Base-by-base conservation (phyloP, 2,113 vertebrate species). In the Suricata suricatta region DNA sequence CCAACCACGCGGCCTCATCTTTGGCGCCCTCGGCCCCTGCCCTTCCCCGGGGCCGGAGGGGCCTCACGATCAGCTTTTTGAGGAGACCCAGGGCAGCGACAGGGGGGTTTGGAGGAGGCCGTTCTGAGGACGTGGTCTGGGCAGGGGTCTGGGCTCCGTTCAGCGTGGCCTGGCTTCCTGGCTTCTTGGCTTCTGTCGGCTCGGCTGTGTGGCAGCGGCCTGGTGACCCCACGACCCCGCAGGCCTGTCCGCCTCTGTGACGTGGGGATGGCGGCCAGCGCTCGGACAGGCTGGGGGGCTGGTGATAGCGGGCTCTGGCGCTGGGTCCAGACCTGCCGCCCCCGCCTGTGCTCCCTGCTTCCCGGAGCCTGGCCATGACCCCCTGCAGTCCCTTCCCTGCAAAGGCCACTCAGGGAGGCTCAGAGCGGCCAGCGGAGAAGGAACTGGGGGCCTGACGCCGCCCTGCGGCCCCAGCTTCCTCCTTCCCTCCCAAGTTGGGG, bases 61-160 rank as follows among this genome's bases (percentile, higher is more conserved):
- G 74, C 72, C 38, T 69, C 15, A 38, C 21, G 54, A 41, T 38
- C 16, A 17, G 25, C 7, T 23, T 31, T n/a, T 27, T 10, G 19
- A n/a, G 33, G 72, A 25, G 68, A 76, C 44, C 13, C 14, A 6
- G 74, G 17, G 7, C 9, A 5, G 5, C 25, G 29, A 7, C 7
- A 0, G 16, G 80, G 27, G 50, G 7, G 31, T 76, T 35, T 33
- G 2, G 41, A 0, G 0, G 52, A 47, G 35, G 52, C 93, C 0
- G 0, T 44, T 47, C 57, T 14, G 90, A 72, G 76, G 76, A 13
- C 0, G 5, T 5, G 52, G 38, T 54, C 31, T 0, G 38, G 27
- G 71, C 50, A 7, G 38, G 47, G 81, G 15, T 54, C 71, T 47
- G 80, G 15, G 88, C 69, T 57, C 50, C 52, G 60, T 47, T 14